Evolutionary conservation across 2,797 vertebrate genomes (phyloP).

Genomic region (Coreius guichenoti): DNA sequence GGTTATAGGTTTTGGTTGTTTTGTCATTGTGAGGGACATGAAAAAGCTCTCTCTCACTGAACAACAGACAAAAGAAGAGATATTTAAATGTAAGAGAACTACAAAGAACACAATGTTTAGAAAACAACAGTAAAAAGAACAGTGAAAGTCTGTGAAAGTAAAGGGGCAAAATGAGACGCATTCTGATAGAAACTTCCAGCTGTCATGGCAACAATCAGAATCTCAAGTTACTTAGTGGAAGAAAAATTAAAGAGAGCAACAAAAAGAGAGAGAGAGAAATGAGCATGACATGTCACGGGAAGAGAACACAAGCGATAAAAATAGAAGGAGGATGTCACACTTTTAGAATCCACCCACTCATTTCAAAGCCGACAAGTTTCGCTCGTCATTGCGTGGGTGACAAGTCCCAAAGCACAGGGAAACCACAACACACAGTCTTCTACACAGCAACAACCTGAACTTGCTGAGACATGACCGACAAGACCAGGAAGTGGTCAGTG

Average conservation of each 20-base stretch:
- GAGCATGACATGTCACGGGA: constrained; percentile 66
- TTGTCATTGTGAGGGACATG: neutral
- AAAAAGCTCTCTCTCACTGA: neutral
- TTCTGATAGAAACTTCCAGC: constrained; percentile 40
- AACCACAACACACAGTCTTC: constrained; percentile 51
- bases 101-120: neutral
- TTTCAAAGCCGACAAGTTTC: constrained; percentile 68
- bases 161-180: neutral
- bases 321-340: constrained; percentile 78
- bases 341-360: constrained; percentile 72
- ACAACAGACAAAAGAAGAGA: neutral
- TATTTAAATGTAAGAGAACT: neutral
- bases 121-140: neutral
- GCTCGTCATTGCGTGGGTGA: constrained; percentile 68
- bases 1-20: neutral
- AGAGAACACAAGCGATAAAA: constrained; percentile 62
- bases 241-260: constrained; percentile 9
- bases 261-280: constrained; percentile 40
- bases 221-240: neutral
- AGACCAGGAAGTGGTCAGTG: constrained; percentile 54
- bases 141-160: neutral
- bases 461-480: constrained; percentile 28
- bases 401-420: constrained; percentile 63
- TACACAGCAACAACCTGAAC: constrained; percentile 15
- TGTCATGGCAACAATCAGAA: constrained; percentile 44